These are phyloP conservation scores for Myrmophylax atrothorax DNA, from an alignment of 2,113 vertebrate species.

Conservation along the genomic window DNA sequence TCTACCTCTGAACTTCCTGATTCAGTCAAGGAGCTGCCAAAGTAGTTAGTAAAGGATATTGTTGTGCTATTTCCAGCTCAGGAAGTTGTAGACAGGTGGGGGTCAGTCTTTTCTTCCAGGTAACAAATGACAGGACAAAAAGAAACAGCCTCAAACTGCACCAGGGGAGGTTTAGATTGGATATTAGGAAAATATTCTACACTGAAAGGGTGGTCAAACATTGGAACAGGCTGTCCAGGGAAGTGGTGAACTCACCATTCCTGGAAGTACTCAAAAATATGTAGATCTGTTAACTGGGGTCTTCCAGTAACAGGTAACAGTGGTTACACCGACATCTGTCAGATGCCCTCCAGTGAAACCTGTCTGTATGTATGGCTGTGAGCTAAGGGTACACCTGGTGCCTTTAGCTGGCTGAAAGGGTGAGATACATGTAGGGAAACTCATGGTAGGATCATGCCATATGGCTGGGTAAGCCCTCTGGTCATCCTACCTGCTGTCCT, in stretches of 20 bases:
- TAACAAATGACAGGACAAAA: background rate
- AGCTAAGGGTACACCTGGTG: background rate
- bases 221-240: background rate
- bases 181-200: background rate
- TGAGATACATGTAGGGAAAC: background rate
- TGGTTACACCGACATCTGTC: background rate
- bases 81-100: conserved; percentile 20
- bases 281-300: background rate
- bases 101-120: background rate
- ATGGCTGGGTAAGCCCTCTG: background rate
- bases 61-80: conserved; percentile 13
- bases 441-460: background rate
- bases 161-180: background rate
- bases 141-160: background rate
- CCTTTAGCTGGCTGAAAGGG: background rate
- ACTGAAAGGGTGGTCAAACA: background rate
- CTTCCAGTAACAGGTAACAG: background rate
- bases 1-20: conserved; percentile 45
- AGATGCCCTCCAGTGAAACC: background rate
- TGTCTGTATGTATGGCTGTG: rapidly evolving
- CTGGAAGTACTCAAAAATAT: background rate
- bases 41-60: conserved; percentile 30
- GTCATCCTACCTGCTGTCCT: background rate
- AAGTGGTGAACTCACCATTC: background rate
- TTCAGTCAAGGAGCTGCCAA: conserved; percentile 30